Conservation (phyloP, 2,797 vertebrate genomes). For the Sebastes taczanowskii region DNA sequence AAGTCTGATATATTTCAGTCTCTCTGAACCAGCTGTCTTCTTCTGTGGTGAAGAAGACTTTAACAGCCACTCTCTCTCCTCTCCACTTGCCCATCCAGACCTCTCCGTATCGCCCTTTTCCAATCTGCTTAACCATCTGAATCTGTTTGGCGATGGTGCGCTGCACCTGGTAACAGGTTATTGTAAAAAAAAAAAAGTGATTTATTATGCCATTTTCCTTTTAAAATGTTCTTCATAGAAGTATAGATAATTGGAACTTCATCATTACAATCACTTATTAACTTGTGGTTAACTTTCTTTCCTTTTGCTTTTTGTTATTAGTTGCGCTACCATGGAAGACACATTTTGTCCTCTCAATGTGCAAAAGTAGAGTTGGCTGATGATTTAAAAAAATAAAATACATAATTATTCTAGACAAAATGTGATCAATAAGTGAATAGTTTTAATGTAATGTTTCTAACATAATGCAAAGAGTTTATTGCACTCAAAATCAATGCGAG, state of each 20-base stretch:
- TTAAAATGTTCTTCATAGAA: background rate
- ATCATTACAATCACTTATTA: background rate
- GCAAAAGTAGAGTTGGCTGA: background rate
- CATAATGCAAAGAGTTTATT: background rate
- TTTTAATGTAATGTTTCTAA: background rate
- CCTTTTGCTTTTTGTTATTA: background rate
- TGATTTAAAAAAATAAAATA: background rate
- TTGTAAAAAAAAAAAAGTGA: background rate
- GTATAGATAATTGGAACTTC: background rate
- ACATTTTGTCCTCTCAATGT: background rate
- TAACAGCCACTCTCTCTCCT: conserved; percentile 94
- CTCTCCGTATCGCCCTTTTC: conserved; percentile 96
- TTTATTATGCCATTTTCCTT: background rate
- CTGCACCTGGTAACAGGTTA: conserved; percentile 85
- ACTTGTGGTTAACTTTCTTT: background rate
- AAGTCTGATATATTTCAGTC: conserved; percentile 98
- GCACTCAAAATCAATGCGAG: background rate
- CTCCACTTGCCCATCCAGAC: conserved; percentile 99
- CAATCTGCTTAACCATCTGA: conserved; percentile 98
- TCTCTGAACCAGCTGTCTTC: conserved; percentile 99
- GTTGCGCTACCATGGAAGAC: background rate
- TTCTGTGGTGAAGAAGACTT: conserved; percentile 97
- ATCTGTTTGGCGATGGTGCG: conserved; percentile 98
- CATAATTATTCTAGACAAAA: background rate
- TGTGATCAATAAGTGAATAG: background rate